A percentile compares a stretch with the other conserved stretches of the same genome.
Conservation (phyloP, 92 coral and sea anemone genomes). For the Montipora capitata region DNA sequence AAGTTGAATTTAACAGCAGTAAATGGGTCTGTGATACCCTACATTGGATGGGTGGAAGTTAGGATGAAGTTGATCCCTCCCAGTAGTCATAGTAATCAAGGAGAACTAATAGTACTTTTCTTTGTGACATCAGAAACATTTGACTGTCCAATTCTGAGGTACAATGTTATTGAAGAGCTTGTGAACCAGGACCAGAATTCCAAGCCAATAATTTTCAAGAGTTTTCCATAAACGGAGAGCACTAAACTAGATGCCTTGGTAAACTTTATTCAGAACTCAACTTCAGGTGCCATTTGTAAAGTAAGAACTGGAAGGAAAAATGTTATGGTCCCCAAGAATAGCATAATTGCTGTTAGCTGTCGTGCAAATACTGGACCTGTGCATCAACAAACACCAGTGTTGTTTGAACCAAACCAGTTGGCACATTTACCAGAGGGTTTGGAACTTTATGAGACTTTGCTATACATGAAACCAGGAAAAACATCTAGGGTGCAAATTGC, state of each 20-base stretch:
- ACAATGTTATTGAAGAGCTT: slow-evolving; percentile 52
- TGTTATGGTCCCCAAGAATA: slow-evolving; percentile 50
- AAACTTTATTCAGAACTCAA: slow-evolving; percentile 40
- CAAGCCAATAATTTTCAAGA: slow-evolving; percentile 12
- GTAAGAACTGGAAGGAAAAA: slow-evolving; percentile 46
- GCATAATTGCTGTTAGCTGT: slow-evolving; percentile 46
- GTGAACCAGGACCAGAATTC: not conserved
- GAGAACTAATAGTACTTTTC: slow-evolving; percentile 66
- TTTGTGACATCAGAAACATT: slow-evolving; percentile 52
- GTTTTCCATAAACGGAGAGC: slow-evolving; percentile 3
- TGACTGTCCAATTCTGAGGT: slow-evolving; percentile 50
- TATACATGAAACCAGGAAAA: slow-evolving; percentile 59
- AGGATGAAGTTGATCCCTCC: slow-evolving; percentile 35
- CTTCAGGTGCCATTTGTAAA: slow-evolving; percentile 9
- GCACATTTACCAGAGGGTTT: slow-evolving; percentile 63
- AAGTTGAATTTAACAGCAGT: slow-evolving; percentile 65
- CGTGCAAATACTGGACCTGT: slow-evolving; percentile 62
- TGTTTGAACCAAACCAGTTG: slow-evolving; percentile 47
- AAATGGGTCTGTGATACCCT: slow-evolving; percentile 44
- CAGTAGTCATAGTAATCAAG: slow-evolving; percentile 37
- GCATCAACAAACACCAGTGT: slow-evolving; percentile 22
- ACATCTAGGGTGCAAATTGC: slow-evolving; percentile 39
- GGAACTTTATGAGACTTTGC: slow-evolving; percentile 48
- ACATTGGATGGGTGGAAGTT: no score
- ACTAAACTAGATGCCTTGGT: slow-evolving; percentile 25